Conservation (phyloP, 2,797 vertebrate species). For the Lepidocolaptes lacrymiger region DNA sequence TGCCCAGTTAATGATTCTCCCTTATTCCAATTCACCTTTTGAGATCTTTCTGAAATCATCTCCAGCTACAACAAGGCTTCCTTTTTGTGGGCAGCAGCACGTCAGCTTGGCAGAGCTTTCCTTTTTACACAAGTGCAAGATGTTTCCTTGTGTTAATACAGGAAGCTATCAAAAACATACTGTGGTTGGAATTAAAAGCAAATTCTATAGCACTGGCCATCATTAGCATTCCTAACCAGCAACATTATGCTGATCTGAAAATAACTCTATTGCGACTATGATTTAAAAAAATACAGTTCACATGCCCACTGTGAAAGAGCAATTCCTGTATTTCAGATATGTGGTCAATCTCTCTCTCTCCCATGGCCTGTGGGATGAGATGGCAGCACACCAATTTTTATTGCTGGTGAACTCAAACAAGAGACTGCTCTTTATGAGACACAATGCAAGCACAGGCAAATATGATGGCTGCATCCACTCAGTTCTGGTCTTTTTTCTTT, state of each 20-base stretch:
- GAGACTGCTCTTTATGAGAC: not conserved
- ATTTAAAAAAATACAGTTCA: not conserved
- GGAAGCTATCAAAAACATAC: slow-evolving; percentile 29
- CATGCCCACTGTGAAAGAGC: not conserved
- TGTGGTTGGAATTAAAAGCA: not conserved
- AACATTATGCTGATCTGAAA: not conserved
- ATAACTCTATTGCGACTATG: not conserved
- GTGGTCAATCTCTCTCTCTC: not conserved
- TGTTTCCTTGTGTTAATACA: not conserved
- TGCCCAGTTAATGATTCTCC: not conserved
- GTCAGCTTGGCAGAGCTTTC: slow-evolving; percentile 61
- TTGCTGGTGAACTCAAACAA: slow-evolving; percentile 72
- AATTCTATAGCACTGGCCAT: not conserved
- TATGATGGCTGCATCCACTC: not conserved
- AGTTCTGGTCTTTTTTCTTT: not conserved
- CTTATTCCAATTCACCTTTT: not conserved
- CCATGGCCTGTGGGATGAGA: not conserved
- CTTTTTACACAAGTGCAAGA: slow-evolving; percentile 32
- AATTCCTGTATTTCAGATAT: not conserved
- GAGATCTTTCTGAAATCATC: not conserved
- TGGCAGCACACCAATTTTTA: slow-evolving; percentile 39
- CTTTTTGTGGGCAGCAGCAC: not conserved
- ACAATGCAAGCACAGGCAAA: not conserved
- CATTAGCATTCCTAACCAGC: not conserved
- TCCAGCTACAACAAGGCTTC: not conserved